Percentiles rank a stretch among this genome's conserved stretches.
Evolutionary conservation across 2,113 vertebrate species (phyloP).

Genomic region (Hyla sarda): DNA sequence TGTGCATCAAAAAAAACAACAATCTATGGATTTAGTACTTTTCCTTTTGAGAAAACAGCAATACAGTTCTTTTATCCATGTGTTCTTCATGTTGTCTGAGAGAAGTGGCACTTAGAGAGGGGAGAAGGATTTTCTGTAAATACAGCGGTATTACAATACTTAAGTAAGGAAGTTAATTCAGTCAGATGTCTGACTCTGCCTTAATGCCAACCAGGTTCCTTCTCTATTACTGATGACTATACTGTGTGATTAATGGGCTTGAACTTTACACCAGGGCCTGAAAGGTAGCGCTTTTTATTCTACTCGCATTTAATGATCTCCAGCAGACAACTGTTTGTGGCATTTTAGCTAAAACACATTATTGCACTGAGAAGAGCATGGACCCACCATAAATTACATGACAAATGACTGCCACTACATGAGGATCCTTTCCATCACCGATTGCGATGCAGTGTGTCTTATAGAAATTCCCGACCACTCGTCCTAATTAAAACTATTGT

Average conservation of each 20-base stretch:
- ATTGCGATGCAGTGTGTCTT: not conserved
- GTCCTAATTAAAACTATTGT: not conserved
- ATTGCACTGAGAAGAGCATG: slow-evolving; percentile 3
- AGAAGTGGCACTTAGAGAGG: not conserved
- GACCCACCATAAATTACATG: not conserved
- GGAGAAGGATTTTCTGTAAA: not conserved
- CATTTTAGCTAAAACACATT: slow-evolving; percentile 20
- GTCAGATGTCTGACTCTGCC: not conserved
- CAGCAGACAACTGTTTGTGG: slow-evolving; percentile 34
- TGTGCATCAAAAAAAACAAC: not conserved
- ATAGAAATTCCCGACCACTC: not conserved
- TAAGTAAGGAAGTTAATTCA: slow-evolving; percentile 6
- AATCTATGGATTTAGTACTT: not conserved
- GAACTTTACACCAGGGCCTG: slow-evolving; percentile 24
- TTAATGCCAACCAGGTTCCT: slow-evolving; percentile 5
- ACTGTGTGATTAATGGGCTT: slow-evolving; percentile 39
- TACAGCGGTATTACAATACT: slow-evolving; percentile 11
- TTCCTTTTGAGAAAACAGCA: not conserved
- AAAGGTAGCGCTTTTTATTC: slow-evolving; percentile 2
- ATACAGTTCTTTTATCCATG: not conserved
- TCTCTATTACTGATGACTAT: slow-evolving; percentile 35
- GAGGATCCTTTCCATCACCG: not conserved
- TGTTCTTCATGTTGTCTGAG: not conserved
- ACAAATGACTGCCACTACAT: not conserved
- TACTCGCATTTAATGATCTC: slow-evolving; percentile 25